phyloP scores from a whole-genome alignment of 2,797 vertebrate genomes.

The Psittacula derbiana region DNA sequence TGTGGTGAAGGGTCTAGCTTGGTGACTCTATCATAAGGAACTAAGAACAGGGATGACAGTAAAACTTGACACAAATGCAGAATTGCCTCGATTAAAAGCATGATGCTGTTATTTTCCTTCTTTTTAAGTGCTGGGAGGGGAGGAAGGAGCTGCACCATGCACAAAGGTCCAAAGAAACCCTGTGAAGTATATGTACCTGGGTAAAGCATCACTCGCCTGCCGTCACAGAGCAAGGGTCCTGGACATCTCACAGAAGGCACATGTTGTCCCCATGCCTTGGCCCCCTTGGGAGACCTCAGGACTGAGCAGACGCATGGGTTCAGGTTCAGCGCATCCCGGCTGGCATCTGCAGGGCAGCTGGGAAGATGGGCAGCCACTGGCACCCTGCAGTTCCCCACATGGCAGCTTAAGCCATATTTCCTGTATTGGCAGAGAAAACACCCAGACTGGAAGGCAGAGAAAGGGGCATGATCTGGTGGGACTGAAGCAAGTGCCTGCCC shows the following conservation, averaged over 20 bases:
- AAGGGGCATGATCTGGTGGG: not conserved
- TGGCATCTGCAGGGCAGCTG: not conserved
- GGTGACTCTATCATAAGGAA: not conserved
- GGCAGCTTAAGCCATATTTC: not conserved
- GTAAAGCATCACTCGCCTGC: not conserved
- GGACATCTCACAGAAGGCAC: rapidly evolving
- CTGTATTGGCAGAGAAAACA: not conserved
- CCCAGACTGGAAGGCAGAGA: not conserved
- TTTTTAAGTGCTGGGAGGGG: not conserved
- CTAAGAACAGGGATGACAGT: not conserved
- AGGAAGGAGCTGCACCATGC: not conserved
- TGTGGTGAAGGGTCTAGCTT: not conserved
- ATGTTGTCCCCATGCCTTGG: rapidly evolving
- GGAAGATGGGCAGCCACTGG: not conserved
- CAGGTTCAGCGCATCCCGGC: rapidly evolving
- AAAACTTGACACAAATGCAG: not conserved
- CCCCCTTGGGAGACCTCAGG: rapidly evolving
- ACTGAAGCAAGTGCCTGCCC: not conserved
- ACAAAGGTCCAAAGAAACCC: not conserved
- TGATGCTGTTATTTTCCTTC: not conserved
- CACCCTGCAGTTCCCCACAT: rapidly evolving
- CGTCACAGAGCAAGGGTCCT: rapidly evolving
- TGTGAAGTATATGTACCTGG: rapidly evolving
- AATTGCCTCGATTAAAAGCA: not conserved
- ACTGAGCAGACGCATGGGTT: not conserved